Evolutionary conservation across 2,113 vertebrate genomes (phyloP), one percentile per base, ranked within the genome.

Genomic region (Centropristis striata): DNA sequence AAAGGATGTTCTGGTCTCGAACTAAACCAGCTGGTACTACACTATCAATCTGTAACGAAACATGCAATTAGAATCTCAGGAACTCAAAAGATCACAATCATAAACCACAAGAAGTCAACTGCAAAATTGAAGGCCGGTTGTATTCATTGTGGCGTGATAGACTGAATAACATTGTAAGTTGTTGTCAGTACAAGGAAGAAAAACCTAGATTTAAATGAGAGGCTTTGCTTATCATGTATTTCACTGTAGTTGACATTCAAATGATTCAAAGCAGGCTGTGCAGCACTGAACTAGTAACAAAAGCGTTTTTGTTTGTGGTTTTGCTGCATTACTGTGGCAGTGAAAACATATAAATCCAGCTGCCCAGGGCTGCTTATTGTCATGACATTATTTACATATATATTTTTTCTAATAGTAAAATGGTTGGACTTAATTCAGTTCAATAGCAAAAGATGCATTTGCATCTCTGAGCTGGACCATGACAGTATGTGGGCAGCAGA

Each of bases 401-500:
- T 4, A 42, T 2, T 42, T 42, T 10, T 13, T 42, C 41, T 13
- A 41, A 41, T 28, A n/a, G 25, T 28, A 10, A 44, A 58, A 15
- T 36, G 14, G 8, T 9, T 42, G 1, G 5, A n/a, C 15, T 54
- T 27, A 20, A 10, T 12, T 1, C 1, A 27, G 4, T 20, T 63
- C 10, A 16, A 61, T 3, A 58, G 4, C 14, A 41, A 27, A 27
- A 18, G 5, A 46, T 28, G 9, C 1, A 18, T 27, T 41, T 49
- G 8, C 4, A 18, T 23, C 25, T 1, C 59, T 4, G 2, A 27
- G 15, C 4, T 8, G 6, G 32, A 27, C 36, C 11, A 41, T 85
- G 36, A 20, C 74, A 8, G 0, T 0, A 0, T 21, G 7, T 60
- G n/a, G n/a, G 5, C 92, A 90, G 81, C 86, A 92, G 91, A 75